Evolutionary conservation across 2,888 invertebrate genomes (phyloP), one percentile per base, ranked within the genome.

Genomic region (Gymnocheta viridis): DNA sequence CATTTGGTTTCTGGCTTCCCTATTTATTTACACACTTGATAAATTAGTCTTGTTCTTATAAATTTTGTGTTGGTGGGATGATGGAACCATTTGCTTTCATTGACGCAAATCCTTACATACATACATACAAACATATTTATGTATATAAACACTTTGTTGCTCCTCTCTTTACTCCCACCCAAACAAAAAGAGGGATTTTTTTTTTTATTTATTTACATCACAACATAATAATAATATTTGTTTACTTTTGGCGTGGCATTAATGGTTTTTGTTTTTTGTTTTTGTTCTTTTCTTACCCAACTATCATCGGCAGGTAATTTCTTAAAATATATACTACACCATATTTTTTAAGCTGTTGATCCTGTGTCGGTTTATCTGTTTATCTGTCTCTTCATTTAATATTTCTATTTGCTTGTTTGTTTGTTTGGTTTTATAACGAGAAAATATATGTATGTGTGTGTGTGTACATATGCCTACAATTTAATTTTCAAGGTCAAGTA

Each of bases 401-500:
- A 27, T 10, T 12, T 4, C 10, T 14, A 38, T 22, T n/a, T 14
- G 24, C 24, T 24, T 22, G 6, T 22, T 60, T 62, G 7, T 44
- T 64, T 64, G 56, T 17, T 32, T 49, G 49, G 19, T 19, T 10
- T 29, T n/a, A 44, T 17, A 41, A 41, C 4, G 5, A 17, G 12
- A 17, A 64, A 64, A 64, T 29, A 5, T 44, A 10, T 44, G 38
- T 14, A n/a, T n/a, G n/a, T n/a, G n/a, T n/a, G n/a, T n/a, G n/a
- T n/a, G n/a, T n/a, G n/a, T n/a, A n/a, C n/a, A n/a, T 32, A 29
- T 47, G 19, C 17, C 5, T 47, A 5, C 49, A 9, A 49, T 17
- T 56, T 32, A 17, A 12, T 64, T 64, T 64, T 64, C 64, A 64
- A 64, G 64, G 64, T 29, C 64, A 64, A 22, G 24, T 9, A 62